These are phyloP conservation scores for Ectemnius cavifrons DNA, from an alignment of 2,888 invertebrate genomes.

Conservation along the genomic window DNA sequence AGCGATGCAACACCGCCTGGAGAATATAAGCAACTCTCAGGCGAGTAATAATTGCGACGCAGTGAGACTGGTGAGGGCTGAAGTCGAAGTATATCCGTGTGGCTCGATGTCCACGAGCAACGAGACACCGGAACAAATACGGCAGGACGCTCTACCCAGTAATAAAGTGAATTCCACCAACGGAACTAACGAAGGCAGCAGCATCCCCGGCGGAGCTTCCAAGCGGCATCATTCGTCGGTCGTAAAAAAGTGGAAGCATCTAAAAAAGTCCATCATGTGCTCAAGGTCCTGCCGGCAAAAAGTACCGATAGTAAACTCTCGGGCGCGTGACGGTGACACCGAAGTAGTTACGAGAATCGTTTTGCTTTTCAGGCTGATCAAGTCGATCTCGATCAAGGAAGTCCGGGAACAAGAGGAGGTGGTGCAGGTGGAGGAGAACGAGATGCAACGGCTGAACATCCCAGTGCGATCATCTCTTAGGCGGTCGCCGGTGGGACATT, in stretches of 20 bases:
- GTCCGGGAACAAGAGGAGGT: neutral
- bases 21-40: constrained; percentile 11
- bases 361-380: neutral
- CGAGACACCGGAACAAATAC: neutral
- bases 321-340: neutral
- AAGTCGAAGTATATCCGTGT: constrained; percentile 19
- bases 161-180: neutral
- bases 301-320: neutral
- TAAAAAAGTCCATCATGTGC: constrained; percentile 16
- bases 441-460: neutral
- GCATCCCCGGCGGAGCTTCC: too few species aligned
- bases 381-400: neutral
- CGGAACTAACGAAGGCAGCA: neutral
- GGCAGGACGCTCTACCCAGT: neutral
- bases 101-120: neutral
- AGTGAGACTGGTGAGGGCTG: constrained; percentile 14
- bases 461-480: neutral
- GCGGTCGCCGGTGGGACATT: constrained; percentile 14
- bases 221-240: neutral
- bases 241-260: constrained; percentile 6
- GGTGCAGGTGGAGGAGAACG: neutral
- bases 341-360: neutral
- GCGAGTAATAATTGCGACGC: neutral
- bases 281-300: constrained; percentile 17
- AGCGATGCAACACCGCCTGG: constrained; percentile 5